Evolutionary conservation across 2,888 invertebrate species (phyloP).

Genomic region (Thelaira solivaga): DNA sequence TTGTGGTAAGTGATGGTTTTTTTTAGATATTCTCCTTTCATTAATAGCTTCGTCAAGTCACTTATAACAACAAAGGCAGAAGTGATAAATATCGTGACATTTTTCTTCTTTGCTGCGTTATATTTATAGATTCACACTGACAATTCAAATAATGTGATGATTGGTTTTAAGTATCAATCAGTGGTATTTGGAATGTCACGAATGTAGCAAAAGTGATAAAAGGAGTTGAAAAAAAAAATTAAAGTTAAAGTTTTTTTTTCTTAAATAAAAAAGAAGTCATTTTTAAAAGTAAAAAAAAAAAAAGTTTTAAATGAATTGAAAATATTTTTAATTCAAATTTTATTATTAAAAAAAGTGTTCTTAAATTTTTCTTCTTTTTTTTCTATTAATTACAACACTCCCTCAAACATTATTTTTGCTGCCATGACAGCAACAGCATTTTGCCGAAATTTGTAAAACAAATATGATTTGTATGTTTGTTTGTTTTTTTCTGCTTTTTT

Average conservation of each 20-base stretch:
- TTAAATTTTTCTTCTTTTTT: no score
- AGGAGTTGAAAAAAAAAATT: neutral
- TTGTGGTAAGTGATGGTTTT: constrained; percentile 14
- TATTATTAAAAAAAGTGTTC: no score
- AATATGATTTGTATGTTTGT: neutral
- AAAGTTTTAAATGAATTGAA: no score
- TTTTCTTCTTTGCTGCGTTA: constrained; percentile 16
- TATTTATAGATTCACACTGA: constrained; percentile 39
- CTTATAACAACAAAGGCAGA: constrained; percentile 31
- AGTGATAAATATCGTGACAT: constrained; percentile 40
- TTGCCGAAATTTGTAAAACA: neutral
- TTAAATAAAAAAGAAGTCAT: neutral
- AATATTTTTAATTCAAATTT: no score
- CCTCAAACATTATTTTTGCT: no score
- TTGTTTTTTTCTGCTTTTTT: neutral
- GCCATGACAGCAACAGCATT: no score
- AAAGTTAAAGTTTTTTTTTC: no score
- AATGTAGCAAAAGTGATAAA: constrained; percentile 6
- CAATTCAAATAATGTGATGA: constrained; percentile 46
- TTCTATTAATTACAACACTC: no score
- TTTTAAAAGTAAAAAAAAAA: no score
- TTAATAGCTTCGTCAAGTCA: constrained; percentile 12
- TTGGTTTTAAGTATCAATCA: constrained; percentile 54
- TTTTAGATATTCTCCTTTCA: neutral
- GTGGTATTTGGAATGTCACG: constrained; percentile 34